Base-by-base conservation (phyloP, 64 coral and sea anemone genomes). In the Stichodactyla helianthus region DNA sequence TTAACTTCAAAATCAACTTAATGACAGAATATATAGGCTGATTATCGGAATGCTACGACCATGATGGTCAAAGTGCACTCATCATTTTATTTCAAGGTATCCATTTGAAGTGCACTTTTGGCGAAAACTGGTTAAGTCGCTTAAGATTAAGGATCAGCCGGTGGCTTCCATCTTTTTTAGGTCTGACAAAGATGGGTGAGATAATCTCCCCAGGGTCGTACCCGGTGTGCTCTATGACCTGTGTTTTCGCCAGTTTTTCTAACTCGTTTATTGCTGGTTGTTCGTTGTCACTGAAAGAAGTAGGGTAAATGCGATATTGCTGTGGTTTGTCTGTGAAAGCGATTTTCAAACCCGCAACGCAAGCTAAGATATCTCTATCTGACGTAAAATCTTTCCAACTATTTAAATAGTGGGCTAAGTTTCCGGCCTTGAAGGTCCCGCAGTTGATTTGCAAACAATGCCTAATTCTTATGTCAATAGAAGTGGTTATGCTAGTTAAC, bases 121-220 rank as follows among this genome's bases (percentile, higher is more conserved):
- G 35, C 10, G 86, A 55, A 80, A 78, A 80, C 70, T 50, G 2
- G 86, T 80, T 88, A 5, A 88, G 77, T 19, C 51, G 63, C 20
- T 88, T 88, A 27, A 88, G 86, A 50, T 88, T 88, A 44, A 88
- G 86, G 7, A 88, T 88, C 0, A 88, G 56, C 55, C 74, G 63
- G 77, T 88, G 86, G 56, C 76, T 56, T 50, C 86, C 86, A 88
- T 88, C 86, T 80, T 88, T 88, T 88, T 88, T 88, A 77, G 19
- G 60, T 54, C 86, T 53, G 9, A 88, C 71, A 35, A 88, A 88
- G 56, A 88, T 77, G 18, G 28, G 60, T 44, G 76, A 88, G 6
- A 88, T 80, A 28, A 88, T 80, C 54, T 88, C 71, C 50, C 19
- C 35, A n/a, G 63, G 62, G 68, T 70, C 51, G 53, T 87, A 71